phyloP scores from a whole-genome alignment of 2,888 invertebrate species.

The Drosophila kokeensis region DNA sequence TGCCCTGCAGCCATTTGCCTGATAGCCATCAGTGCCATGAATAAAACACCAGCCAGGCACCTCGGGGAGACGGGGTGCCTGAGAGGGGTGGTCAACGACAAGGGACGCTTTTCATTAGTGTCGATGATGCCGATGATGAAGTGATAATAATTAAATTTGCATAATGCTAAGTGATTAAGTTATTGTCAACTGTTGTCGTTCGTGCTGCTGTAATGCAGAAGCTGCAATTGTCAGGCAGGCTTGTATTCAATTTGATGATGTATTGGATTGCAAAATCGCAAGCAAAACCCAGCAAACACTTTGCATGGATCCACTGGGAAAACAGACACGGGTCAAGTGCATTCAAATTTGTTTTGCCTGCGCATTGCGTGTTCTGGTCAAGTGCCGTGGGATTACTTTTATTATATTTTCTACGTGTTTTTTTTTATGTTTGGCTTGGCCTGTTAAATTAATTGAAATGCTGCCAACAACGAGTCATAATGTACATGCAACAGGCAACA shows the following conservation, averaged over 20 bases:
- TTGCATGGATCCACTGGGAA: slow-evolving; percentile 37
- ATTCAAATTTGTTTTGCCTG: slow-evolving; percentile 29
- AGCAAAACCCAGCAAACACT: slow-evolving; percentile 31
- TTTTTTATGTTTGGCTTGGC: slow-evolving; percentile 54
- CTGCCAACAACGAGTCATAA: slow-evolving; percentile 42
- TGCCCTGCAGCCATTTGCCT: slow-evolving; percentile 59
- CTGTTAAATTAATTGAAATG: slow-evolving; percentile 78
- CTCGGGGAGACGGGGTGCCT: slow-evolving; percentile 4
- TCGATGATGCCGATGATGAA: slow-evolving; percentile 72
- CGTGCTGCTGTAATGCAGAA: slow-evolving; percentile 16
- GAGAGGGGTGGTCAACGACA: slow-evolving; percentile 1
- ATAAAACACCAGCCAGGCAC: slow-evolving; percentile 48
- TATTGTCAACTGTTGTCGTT: slow-evolving; percentile 67
- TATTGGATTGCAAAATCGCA: slow-evolving; percentile 66
- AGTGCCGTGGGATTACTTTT: slow-evolving; percentile 73
- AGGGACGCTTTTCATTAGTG: slow-evolving; percentile 46
- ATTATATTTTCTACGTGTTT: slow-evolving; percentile 47
- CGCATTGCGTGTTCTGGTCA: slow-evolving; percentile 45
- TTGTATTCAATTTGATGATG: slow-evolving; percentile 48
- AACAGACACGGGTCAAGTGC: slow-evolving; percentile 44
- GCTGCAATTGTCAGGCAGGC: slow-evolving; percentile 42
- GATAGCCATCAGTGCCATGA: slow-evolving; percentile 69
- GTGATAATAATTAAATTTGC: slow-evolving; percentile 81
- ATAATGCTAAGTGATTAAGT: slow-evolving; percentile 81
- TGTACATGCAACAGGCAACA: slow-evolving; percentile 76